phyloP scores from a whole-genome alignment of 2,797 vertebrate species.

The Spizella passerina region DNA sequence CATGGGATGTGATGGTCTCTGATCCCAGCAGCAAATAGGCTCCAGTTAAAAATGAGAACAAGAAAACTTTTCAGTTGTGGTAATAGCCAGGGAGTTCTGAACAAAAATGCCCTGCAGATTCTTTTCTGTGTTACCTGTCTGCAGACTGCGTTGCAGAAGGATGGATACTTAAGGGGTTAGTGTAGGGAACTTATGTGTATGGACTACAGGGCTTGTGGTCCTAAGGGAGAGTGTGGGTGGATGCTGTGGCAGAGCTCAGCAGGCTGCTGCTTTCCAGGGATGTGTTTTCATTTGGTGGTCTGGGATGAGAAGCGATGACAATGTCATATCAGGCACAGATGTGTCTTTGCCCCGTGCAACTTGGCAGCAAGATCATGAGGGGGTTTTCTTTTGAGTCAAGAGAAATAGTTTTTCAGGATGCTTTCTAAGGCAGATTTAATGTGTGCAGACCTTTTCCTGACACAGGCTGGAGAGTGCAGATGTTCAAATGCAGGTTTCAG shows the following conservation, averaged over 20 bases:
- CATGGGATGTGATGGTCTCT: not conserved
- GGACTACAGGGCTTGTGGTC: fast-evolving
- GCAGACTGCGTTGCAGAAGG: not conserved
- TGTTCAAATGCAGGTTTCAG: not conserved
- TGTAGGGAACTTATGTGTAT: not conserved
- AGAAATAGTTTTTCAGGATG: not conserved
- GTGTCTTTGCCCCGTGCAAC: not conserved
- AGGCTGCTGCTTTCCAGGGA: not conserved
- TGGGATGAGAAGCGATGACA: not conserved
- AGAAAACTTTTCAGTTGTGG: not conserved
- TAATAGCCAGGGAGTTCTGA: not conserved
- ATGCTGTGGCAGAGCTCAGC: not conserved
- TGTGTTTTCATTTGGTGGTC: not conserved
- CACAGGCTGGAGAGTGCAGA: not conserved
- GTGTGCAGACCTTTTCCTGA: not conserved
- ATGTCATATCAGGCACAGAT: not conserved
- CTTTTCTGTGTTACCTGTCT: not conserved
- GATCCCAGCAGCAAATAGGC: not conserved
- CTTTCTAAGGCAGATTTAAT: not conserved
- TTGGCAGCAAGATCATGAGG: not conserved
- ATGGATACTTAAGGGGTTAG: not conserved
- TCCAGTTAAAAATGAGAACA: not conserved
- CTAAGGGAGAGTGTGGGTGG: not conserved
- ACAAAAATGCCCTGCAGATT: not conserved
- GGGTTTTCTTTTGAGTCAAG: not conserved